Conservation (phyloP, 1,140 invertebrate species). For the Paraescarpia echinospica region DNA sequence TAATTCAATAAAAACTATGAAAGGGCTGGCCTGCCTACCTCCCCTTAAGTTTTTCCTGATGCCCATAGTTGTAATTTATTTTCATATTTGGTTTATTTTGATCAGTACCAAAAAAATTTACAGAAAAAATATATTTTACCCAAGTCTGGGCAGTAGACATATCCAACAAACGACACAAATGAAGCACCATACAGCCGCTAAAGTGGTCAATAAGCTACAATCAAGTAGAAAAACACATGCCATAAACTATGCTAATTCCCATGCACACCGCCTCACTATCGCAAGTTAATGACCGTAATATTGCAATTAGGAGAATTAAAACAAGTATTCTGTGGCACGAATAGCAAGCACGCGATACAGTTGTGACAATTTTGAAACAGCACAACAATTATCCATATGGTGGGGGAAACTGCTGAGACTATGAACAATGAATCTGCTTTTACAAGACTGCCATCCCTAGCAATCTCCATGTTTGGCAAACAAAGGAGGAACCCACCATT, state of each 20-base stretch:
- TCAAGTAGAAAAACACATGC: neutral
- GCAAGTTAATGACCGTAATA: neutral
- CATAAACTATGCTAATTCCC: neutral
- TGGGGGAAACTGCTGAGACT: neutral
- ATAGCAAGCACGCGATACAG: neutral
- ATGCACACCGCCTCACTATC: neutral
- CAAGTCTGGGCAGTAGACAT: neutral
- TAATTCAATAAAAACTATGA: too few species aligned
- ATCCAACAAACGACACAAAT: neutral
- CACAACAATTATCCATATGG: neutral
- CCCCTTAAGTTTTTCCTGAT: too few species aligned
- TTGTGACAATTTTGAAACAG: neutral
- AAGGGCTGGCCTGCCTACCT: too few species aligned
- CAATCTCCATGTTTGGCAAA: too few species aligned
- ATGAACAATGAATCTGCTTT: neutral
- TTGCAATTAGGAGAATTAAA: conserved; percentile 6
- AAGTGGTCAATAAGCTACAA: neutral
- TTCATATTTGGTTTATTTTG: too few species aligned
- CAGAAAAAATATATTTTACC: too few species aligned
- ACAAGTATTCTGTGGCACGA: neutral
- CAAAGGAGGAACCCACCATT: too few species aligned
- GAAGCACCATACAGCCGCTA: neutral
- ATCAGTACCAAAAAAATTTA: too few species aligned
- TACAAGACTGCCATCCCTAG: too few species aligned
- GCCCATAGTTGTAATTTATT: too few species aligned